phyloP scores from a whole-genome alignment of 2,797 vertebrate genomes.

The Champsocephalus esox region DNA sequence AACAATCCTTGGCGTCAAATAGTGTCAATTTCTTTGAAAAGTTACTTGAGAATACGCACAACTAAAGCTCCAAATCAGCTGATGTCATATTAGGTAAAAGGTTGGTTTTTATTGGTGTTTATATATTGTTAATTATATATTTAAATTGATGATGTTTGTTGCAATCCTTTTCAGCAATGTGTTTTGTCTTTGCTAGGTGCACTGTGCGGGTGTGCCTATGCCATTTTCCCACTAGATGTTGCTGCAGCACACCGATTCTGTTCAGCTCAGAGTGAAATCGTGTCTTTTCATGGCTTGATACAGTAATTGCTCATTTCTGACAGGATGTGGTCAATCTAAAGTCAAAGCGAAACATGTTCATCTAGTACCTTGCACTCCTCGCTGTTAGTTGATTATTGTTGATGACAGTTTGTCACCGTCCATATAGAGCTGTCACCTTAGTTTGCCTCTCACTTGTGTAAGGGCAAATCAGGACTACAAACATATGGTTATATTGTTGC shows the following conservation, averaged over 20 bases:
- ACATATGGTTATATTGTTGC: not conserved
- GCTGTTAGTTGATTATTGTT: not conserved
- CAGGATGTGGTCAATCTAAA: conserved; percentile 22
- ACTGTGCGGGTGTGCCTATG: not conserved
- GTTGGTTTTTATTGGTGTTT: not conserved
- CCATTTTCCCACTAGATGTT: conserved; percentile 59
- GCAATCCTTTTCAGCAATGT: not conserved
- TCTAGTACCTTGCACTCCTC: not conserved
- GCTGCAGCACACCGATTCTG: conserved; percentile 8
- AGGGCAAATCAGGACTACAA: conserved; percentile 8
- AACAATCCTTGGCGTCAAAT: not conserved
- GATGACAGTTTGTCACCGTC: not conserved
- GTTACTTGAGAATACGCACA: not conserved
- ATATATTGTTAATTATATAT: too few species aligned
- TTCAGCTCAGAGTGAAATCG: not conserved
- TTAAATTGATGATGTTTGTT: not conserved
- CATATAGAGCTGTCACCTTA: not conserved
- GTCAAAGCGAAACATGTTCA: conserved; percentile 8
- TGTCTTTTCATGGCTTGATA: not conserved
- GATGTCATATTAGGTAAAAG: not conserved
- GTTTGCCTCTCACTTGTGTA: not conserved
- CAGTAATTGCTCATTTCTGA: not conserved
- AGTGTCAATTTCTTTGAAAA: not conserved
- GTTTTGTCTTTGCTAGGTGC: not conserved
- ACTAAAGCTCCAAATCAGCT: not conserved